Evolutionary conservation across 2,113 vertebrate genomes (phyloP).

Genomic region (Tachycineta bicolor): DNA sequence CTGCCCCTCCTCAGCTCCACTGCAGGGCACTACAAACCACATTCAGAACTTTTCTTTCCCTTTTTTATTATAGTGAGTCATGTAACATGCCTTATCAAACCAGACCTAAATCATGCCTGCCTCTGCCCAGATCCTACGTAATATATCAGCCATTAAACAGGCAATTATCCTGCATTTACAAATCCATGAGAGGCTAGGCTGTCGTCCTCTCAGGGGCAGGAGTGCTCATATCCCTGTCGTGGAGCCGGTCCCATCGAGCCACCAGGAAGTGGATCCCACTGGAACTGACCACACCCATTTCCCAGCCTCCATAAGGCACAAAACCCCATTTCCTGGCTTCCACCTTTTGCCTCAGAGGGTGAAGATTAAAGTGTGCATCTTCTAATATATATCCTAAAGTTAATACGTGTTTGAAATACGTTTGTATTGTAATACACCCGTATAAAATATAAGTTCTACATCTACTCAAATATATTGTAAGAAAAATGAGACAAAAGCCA

Average conservation of each 20-base stretch:
- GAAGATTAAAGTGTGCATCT: background rate
- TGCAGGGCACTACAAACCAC: background rate
- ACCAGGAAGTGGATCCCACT: background rate
- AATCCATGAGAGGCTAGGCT: background rate
- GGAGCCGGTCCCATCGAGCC: background rate
- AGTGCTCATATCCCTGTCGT: rapidly evolving
- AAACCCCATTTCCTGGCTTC: background rate
- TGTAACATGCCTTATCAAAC: background rate
- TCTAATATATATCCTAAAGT: too few relatives aligned
- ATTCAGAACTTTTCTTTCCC: background rate
- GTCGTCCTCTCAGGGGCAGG: rapidly evolving
- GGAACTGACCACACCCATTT: background rate
- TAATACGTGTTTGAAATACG: too few relatives aligned
- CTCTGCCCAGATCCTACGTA: background rate
- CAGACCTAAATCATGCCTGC: background rate
- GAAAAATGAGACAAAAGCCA: too few relatives aligned
- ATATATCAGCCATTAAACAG: background rate
- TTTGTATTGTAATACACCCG: too few relatives aligned
- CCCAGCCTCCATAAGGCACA: background rate
- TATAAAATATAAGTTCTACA: too few relatives aligned
- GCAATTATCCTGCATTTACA: conserved; percentile 13
- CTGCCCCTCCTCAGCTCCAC: background rate
- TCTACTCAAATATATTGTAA: too few relatives aligned
- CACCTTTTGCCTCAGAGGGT: background rate
- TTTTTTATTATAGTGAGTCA: background rate